Conservation (phyloP, 2,888 invertebrate genomes). For the Crematogaster levior region DNA sequence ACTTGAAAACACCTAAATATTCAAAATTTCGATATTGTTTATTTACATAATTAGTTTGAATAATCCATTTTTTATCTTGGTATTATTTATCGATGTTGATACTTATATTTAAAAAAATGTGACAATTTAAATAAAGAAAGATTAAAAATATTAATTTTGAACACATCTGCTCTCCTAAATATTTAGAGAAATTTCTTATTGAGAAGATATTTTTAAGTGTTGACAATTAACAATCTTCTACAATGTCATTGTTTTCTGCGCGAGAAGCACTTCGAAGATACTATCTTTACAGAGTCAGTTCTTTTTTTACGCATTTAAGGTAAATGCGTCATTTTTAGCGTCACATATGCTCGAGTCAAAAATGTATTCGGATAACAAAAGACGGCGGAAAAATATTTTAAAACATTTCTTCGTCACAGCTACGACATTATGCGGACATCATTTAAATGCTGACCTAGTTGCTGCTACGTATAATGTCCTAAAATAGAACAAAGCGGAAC, state of each 20-base stretch:
- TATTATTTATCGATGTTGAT: neutral
- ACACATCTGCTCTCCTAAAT: neutral
- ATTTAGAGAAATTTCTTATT: neutral
- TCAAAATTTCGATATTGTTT: neutral
- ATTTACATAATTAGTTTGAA: neutral
- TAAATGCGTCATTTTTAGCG: neutral
- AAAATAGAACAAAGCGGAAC: conserved; percentile 54
- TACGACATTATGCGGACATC: conserved; percentile 9
- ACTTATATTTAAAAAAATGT: neutral
- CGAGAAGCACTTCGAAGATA: neutral
- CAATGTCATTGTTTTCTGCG: neutral
- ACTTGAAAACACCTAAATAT: neutral
- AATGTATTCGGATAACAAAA: neutral
- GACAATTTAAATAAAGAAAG: too few species aligned
- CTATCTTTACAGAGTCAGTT: neutral
- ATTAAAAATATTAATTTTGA: neutral
- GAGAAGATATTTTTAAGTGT: neutral
- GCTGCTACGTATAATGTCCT: conserved; percentile 61
- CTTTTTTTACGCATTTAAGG: neutral
- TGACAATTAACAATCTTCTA: neutral
- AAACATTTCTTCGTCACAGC: neutral
- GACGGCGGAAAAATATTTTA: neutral
- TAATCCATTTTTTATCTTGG: neutral
- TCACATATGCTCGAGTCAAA: neutral
- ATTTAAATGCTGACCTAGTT: conserved; percentile 64